A percentile compares a stretch with the other conserved stretches of the same genome.
Conservation (phyloP, 2,888 invertebrate species). For the Mythimna loreyi region DNA sequence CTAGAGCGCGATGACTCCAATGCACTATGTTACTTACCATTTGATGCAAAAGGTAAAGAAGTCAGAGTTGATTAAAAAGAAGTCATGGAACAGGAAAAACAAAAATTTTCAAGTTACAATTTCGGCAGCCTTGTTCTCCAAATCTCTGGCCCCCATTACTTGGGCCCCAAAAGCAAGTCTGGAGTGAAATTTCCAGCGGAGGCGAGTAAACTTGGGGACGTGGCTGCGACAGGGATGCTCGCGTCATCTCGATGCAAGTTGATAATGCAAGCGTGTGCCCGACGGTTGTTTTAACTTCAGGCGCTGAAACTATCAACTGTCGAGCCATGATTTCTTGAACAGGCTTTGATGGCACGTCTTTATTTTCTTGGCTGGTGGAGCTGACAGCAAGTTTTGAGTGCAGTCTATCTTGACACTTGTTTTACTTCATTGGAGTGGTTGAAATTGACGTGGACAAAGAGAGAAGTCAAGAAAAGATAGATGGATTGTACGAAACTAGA, state of each 20-base stretch:
- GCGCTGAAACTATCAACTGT: constrained; percentile 67
- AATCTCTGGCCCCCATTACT: constrained; percentile 62
- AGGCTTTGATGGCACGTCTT: constrained; percentile 51
- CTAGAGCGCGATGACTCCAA: too few relatives aligned
- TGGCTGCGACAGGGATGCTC: constrained; percentile 86
- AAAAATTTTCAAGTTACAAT: not conserved
- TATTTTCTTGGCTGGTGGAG: constrained; percentile 28
- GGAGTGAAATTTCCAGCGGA: constrained; percentile 87
- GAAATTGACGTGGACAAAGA: not conserved
- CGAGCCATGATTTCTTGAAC: constrained; percentile 64
- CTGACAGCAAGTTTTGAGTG: not conserved
- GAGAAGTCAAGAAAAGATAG: too few relatives aligned
- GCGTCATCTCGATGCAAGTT: constrained; percentile 87
- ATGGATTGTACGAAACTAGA: too few relatives aligned
- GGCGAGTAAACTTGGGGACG: constrained; percentile 88
- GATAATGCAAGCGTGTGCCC: constrained; percentile 82
- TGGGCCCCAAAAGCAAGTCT: constrained; percentile 79
- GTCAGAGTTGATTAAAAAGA: too few relatives aligned
- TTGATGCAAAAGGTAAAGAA: not conserved
- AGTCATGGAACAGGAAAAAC: not conserved
- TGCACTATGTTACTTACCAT: not conserved
- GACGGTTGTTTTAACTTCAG: constrained; percentile 73
- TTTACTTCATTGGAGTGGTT: not conserved
- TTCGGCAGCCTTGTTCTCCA: not conserved
- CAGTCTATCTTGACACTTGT: not conserved